Base-by-base conservation (phyloP, 2,113 vertebrate species). In the Pygoscelis antarcticus region DNA sequence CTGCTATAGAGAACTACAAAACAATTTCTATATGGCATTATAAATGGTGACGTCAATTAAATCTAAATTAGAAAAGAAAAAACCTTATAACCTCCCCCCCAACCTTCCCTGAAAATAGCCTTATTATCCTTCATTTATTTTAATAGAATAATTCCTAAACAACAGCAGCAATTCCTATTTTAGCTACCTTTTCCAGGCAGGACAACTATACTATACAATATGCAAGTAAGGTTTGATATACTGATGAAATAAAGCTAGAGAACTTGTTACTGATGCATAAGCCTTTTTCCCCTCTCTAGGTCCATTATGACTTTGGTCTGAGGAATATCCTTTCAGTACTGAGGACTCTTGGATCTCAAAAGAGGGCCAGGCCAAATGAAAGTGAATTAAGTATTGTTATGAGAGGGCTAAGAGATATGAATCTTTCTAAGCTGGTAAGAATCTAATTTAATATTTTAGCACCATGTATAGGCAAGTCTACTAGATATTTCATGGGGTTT, bases 231-330 rank as follows among this genome's bases (percentile, higher is more conserved):
- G 3, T 22, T 89, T 46, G 54, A 87, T 44, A 6, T 23, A 30
- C 20, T 65, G 11, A 71, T 38, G 60, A 21, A 80, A 44, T 69
- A 70, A 61, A 54, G 14, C 15, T 44, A 42, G 27, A 72, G 25
- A 76, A 62, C 16, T 78, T 88, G 2, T 78, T 86, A 83, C 34
- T 61, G 23, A 51, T 47, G 9, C 40, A 58, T 77, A 71, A 93
- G 1, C 30, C 25, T 89, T 80, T 89, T 62, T 11, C 34, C 9
- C 15, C 21, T 46, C 66, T 71, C 38, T 95, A 98, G 98, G 98
- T 98, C 66, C 98, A 98, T 93, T 98, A 98, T 85, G 98, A 98
- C 80, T 98, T 98, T 95, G 98, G 98, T 57, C 71, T 98, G 96
- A 98, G 98, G 92, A 98, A 98, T 95, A 98, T 98, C 54, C 97